phyloP scores from a whole-genome alignment of 2,113 vertebrate species.

The Ahaetulla prasina region DNA sequence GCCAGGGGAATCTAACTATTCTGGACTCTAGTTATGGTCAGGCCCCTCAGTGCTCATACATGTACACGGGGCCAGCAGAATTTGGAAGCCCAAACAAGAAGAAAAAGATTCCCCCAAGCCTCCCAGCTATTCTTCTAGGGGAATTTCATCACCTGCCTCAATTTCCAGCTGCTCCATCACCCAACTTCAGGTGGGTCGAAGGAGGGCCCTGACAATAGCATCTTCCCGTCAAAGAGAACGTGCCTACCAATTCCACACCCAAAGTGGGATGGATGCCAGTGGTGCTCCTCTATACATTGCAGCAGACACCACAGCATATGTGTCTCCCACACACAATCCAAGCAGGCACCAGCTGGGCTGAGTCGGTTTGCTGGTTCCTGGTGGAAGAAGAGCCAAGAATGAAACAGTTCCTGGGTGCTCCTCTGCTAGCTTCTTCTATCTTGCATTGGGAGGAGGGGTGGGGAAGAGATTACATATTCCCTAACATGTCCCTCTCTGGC shows the following conservation, averaged over 20 bases:
- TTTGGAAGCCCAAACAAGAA: background rate
- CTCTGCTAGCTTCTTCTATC: background rate
- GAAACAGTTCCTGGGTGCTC: background rate
- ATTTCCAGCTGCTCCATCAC: background rate
- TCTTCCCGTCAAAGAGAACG: background rate
- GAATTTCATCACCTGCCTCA: background rate
- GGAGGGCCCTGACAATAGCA: background rate
- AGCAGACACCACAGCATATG: slow-evolving; percentile 1
- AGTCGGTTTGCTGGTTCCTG: background rate
- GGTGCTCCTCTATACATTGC: background rate
- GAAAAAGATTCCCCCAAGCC: background rate
- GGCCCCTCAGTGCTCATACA: background rate
- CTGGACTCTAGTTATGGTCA: no score
- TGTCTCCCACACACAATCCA: background rate
- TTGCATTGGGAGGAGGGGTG: background rate
- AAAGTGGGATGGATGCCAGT: background rate
- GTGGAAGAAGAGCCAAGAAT: background rate
- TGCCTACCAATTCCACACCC: background rate
- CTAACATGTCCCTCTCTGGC: background rate
- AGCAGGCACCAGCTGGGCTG: background rate
- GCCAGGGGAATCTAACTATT: no score
- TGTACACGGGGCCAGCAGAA: background rate
- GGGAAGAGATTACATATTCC: background rate
- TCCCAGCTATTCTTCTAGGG: background rate
- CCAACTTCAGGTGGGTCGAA: background rate